Percentiles rank a stretch among this genome's conserved stretches.
Evolutionary conservation across 2,113 vertebrate species (phyloP).

Genomic region (Engystomops pustulosus): DNA sequence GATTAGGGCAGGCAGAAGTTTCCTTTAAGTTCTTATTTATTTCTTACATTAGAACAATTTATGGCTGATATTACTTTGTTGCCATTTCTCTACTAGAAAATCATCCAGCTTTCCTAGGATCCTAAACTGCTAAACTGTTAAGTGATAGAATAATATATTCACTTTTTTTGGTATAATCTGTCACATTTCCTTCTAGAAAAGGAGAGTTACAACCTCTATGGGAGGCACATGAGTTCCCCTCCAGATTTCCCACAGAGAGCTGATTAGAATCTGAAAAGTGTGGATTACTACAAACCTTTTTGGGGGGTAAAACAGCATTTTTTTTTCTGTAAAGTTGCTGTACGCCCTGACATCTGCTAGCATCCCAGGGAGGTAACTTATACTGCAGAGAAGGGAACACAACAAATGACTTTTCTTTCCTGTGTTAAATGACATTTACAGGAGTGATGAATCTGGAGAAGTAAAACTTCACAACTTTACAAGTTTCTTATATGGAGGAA

Average conservation of each 20-base stretch:
- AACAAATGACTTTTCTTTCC: constrained; percentile 47
- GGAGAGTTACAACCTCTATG: not conserved
- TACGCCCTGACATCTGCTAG: constrained; percentile 7
- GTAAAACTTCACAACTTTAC: not conserved
- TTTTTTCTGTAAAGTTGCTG: not conserved
- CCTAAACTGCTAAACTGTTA: not conserved
- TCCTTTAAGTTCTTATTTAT: too few species aligned
- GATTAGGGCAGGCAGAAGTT: too few species aligned
- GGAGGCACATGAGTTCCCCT: not conserved
- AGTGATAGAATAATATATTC: not conserved
- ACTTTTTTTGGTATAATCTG: not conserved
- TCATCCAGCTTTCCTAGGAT: not conserved
- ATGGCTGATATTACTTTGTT: too few species aligned
- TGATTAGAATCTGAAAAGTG: not conserved
- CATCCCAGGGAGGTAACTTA: not conserved
- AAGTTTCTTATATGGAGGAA: not conserved
- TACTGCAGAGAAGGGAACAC: not conserved
- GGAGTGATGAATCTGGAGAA: constrained; percentile 27
- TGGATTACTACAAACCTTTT: not conserved
- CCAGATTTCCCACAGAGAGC: not conserved
- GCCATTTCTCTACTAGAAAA: too few species aligned
- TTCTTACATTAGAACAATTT: too few species aligned
- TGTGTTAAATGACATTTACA: constrained; percentile 51
- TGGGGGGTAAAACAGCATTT: not conserved
- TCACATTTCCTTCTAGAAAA: not conserved